Evolutionary conservation across 1,140 invertebrate genomes (phyloP), one percentile per base, ranked within the genome.

Genomic region (Drosophila melanica): DNA sequence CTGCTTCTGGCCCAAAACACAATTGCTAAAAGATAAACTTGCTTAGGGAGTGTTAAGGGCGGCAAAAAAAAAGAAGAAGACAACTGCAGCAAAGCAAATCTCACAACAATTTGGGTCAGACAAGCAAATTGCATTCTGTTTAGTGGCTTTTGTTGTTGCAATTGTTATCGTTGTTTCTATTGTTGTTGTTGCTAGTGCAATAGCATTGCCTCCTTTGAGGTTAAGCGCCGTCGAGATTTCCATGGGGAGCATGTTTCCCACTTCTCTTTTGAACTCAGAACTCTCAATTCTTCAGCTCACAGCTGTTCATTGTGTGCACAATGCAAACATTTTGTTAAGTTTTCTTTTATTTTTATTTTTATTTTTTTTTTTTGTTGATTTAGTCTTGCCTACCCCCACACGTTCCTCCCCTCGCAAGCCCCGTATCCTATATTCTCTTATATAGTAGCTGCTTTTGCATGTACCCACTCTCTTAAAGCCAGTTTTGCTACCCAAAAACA

Each of bases 61-160:
- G 57, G 16, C 12, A 42, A 42, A 63, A 60, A 37, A 44, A 48
- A 51, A 42, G 14, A 69, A 47, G 41, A 75, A 72, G 39, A 54
- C 50, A 62, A 47, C 14, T 86, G 81, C 50, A 79, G 76, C 87
- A 89, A 68, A 76, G 84, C 84, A 87, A 87, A 87, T 87, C 84
- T 89, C 84, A 89, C 84, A 87, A 89, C 84, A 87, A 87, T 87
- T 89, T 87, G 84, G 84, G 84, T 87, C 84, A 87, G 89, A 87
- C 84, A 87, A 87, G 84, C 84, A 87, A 87, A 89, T 87, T 87
- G 84, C 84, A 87, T 87, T 87, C 84, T 87, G 68, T 89, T 89
- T 89, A 87, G 82, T 84, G 79, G 82, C 79, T 70, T 60, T 57
- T 47, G 50, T 70, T 73, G 48, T 41, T 41, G 35, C 51, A 37